Evolutionary conservation across 2,113 vertebrate genomes (phyloP).

Genomic region (Neolamprologus tretocephalus): DNA sequence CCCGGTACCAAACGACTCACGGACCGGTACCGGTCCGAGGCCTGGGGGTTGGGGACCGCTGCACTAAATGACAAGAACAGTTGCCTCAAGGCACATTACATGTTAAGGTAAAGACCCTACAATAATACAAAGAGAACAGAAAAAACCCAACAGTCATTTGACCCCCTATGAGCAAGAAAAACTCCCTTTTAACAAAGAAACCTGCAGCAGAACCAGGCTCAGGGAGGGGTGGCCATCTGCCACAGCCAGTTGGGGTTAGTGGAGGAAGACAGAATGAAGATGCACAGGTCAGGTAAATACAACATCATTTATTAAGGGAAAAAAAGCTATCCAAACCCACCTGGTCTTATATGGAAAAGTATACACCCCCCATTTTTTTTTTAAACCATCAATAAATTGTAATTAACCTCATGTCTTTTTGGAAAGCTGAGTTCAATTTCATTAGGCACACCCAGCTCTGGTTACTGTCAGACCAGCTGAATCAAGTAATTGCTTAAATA

Average conservation of each 20-base stretch:
- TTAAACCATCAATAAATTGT: neutral
- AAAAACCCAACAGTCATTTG: neutral
- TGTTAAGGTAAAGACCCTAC: neutral
- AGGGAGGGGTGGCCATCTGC: neutral
- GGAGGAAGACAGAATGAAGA: neutral
- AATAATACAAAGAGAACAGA: neutral
- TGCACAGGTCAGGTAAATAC: neutral
- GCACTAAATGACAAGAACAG: neutral
- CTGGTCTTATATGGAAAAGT: neutral
- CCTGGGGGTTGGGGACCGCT: rapidly evolving
- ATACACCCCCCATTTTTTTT: neutral
- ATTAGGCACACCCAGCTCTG: neutral
- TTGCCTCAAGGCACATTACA: rapidly evolving
- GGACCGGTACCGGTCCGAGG: rapidly evolving
- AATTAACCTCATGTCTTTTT: neutral
- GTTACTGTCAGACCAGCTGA: neutral
- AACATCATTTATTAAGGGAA: neutral
- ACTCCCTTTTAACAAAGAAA: neutral
- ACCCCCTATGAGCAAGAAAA: neutral
- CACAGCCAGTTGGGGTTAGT: neutral
- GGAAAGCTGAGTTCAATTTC: neutral
- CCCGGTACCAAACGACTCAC: rapidly evolving
- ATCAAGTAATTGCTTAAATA: neutral
- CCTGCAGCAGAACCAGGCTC: neutral
- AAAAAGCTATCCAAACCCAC: neutral